Evolutionary conservation across 2,113 vertebrate species (phyloP).

Genomic region (Labrus mixtus): DNA sequence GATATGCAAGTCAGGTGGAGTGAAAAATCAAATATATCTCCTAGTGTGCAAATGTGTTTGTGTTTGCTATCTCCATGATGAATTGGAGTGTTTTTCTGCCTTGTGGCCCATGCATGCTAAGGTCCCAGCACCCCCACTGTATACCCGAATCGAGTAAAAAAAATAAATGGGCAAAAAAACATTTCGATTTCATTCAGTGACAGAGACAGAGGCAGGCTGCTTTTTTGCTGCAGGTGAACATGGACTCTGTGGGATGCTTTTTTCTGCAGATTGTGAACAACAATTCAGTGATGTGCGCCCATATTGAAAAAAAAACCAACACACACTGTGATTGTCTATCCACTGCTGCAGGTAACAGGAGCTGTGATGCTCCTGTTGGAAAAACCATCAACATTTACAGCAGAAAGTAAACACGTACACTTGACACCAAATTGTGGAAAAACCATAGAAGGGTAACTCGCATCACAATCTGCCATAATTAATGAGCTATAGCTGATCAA

Average conservation of each 20-base stretch:
- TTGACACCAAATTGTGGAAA: conserved; percentile 8
- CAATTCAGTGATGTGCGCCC: conserved; percentile 26
- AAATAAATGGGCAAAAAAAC: conserved; percentile 20
- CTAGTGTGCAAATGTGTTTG: conserved; percentile 31
- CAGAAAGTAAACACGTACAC: neutral
- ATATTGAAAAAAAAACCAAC: conserved; percentile 37
- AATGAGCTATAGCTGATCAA: neutral
- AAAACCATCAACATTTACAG: neutral
- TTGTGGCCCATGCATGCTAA: conserved; percentile 25
- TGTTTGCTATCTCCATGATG: conserved; percentile 53
- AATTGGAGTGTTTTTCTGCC: conserved; percentile 43
- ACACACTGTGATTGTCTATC: conserved; percentile 12
- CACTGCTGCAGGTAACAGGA: conserved; percentile 10
- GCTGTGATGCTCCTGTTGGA: neutral
- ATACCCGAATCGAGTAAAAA: conserved; percentile 18
- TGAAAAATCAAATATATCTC: conserved; percentile 5
- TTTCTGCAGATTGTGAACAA: conserved; percentile 62
- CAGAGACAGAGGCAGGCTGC: conserved; percentile 31
- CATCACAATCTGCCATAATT: neutral
- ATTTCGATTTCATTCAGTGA: conserved; percentile 32
- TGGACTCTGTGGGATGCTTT: conserved; percentile 60
- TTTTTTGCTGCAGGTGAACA: conserved; percentile 70
- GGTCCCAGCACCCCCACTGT: conserved; percentile 4
- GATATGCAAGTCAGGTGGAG: conserved; percentile 25
- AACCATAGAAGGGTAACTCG: neutral